These are phyloP conservation scores for Alces alces DNA, from an alignment of 2,113 vertebrate genomes.

Conservation along the genomic window DNA sequence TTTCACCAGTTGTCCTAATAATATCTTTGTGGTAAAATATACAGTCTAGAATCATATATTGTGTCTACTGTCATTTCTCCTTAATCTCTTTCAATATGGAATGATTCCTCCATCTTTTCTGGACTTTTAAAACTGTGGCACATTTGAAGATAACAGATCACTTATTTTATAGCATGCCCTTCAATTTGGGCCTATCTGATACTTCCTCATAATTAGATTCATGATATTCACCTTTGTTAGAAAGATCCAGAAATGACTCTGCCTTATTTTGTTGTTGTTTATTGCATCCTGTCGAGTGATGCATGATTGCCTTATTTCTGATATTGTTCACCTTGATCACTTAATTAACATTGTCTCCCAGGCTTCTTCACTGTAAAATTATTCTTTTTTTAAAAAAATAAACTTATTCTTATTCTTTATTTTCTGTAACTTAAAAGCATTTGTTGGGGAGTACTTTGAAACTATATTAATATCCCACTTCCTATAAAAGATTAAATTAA, in stretches of 20 bases:
- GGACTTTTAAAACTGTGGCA: neutral
- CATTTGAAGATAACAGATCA: neutral
- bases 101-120: neutral
- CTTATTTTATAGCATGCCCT: neutral
- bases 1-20: neutral
- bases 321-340: neutral
- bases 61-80: neutral
- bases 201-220: neutral
- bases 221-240: neutral
- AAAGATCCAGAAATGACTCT: neutral
- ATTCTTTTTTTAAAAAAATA: neutral
- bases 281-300: neutral
- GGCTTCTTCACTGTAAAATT: neutral
- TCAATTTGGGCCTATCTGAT: neutral
- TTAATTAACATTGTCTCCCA: neutral
- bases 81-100: neutral
- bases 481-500: neutral
- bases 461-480: neutral
- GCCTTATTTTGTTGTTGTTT: neutral
- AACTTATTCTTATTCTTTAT: neutral
- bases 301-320: neutral
- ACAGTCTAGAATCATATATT: neutral
- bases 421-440: neutral
- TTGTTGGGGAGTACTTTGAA: neutral
- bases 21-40: neutral